Conservation (phyloP, 2,797 vertebrate genomes). For the Capromys pilorides region DNA sequence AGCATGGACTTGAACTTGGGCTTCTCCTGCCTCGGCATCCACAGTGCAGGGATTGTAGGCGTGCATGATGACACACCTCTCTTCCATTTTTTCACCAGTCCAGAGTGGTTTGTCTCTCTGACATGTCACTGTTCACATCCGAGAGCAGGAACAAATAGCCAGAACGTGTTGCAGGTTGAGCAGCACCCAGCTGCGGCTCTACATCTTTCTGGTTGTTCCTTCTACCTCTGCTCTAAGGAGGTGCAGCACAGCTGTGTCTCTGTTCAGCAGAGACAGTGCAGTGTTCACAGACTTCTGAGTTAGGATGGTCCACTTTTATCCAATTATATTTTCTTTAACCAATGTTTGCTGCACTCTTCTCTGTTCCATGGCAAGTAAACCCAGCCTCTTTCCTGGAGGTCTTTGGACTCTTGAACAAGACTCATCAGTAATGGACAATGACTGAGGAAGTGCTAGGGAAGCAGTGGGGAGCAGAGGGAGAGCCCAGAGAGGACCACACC, state of each 20-base stretch:
- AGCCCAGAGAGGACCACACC: background rate
- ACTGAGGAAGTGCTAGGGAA: background rate
- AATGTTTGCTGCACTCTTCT: background rate
- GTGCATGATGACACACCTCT: background rate
- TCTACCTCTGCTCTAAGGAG: background rate
- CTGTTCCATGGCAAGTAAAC: background rate
- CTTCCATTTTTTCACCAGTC: background rate
- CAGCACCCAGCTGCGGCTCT: no score
- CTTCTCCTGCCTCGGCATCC: background rate
- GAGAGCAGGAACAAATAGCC: background rate
- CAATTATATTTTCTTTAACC: background rate
- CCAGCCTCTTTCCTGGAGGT: background rate
- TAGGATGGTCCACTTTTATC: background rate
- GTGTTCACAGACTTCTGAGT: background rate
- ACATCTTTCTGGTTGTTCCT: background rate
- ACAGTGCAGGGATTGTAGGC: background rate
- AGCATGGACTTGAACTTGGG: background rate
- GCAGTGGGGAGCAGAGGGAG: background rate
- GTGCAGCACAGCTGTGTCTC: background rate
- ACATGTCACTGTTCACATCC: background rate
- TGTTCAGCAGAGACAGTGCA: background rate
- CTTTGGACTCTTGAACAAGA: background rate
- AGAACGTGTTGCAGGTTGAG: fast-evolving
- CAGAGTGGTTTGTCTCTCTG: background rate
- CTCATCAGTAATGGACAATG: background rate